A percentile compares a stretch with the other conserved stretches of the same genome.
These are phyloP conservation scores for Setophaga coronata DNA, from an alignment of 2,113 vertebrate genomes.

Conservation along the genomic window DNA sequence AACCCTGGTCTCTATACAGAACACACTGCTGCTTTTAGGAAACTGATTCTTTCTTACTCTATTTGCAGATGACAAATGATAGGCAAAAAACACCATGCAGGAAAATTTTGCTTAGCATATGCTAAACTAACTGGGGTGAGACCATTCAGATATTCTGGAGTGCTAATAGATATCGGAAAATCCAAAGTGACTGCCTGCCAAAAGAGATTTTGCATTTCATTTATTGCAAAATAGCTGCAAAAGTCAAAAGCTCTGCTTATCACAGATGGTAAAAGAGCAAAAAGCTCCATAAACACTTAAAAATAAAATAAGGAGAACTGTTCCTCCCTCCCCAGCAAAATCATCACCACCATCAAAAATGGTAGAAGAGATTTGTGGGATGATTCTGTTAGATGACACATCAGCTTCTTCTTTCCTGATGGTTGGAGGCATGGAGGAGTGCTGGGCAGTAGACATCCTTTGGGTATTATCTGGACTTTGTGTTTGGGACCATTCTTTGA, in stretches of 20 bases:
- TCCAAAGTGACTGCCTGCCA: not conserved
- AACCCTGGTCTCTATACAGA: not conserved
- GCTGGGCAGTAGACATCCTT: not conserved
- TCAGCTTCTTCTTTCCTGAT: not conserved
- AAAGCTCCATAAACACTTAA: not conserved
- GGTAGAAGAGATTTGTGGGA: not conserved
- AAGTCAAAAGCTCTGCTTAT: not conserved
- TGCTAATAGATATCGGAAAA: not conserved
- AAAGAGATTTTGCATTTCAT: constrained; percentile 11
- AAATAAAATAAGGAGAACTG: not conserved
- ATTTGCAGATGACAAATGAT: not conserved
- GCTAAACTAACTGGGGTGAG: not conserved
- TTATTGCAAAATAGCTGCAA: not conserved
- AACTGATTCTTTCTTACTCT: not conserved
- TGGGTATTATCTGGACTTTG: not conserved
- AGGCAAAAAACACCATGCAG: not conserved
- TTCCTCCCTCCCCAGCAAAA: rapidly evolving
- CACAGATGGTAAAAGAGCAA: not conserved
- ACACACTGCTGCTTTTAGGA: not conserved
- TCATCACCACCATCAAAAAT: not conserved
- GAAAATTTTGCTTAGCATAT: not conserved
- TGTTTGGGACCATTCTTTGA: not conserved
- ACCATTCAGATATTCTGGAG: not conserved
- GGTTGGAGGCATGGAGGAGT: rapidly evolving
- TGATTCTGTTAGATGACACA: not conserved